Conservation (phyloP, 2,797 vertebrate species). For the Dermochelys coriacea region DNA sequence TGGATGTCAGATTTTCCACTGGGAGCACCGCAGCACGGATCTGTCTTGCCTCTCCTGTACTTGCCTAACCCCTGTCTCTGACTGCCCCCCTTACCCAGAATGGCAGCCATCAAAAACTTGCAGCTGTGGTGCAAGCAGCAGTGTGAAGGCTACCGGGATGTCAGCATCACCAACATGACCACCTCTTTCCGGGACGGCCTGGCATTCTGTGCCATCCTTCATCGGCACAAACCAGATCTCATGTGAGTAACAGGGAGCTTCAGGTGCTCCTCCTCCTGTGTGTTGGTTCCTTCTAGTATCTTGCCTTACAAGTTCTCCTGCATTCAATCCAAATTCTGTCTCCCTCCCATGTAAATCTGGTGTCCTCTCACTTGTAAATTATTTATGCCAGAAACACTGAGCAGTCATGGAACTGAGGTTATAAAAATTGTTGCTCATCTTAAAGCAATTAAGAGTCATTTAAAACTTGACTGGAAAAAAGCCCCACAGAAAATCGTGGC, state of each 20-base stretch:
- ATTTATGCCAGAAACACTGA: background rate
- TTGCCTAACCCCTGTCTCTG: background rate
- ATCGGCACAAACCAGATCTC: slow-evolving; percentile 94
- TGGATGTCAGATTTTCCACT: background rate
- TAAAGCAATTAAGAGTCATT: background rate
- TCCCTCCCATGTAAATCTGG: background rate
- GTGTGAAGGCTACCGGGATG: slow-evolving; percentile 92
- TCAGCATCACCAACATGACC: slow-evolving; percentile 95
- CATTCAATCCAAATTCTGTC: background rate
- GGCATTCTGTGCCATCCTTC: slow-evolving; percentile 97
- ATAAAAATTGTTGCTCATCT: background rate
- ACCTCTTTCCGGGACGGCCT: slow-evolving; percentile 95
- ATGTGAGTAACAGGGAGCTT: slow-evolving; percentile 86
- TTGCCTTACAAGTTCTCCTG: background rate
- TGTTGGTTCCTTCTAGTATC: background rate
- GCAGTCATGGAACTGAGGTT: background rate
- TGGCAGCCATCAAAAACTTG: slow-evolving; percentile 94
- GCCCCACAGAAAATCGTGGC: background rate
- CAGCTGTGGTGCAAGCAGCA: slow-evolving; percentile 94
- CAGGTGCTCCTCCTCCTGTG: too few species aligned
- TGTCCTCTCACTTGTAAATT: background rate
- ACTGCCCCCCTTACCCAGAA: slow-evolving; percentile 44
- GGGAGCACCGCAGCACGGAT: background rate
- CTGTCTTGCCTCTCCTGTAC: background rate
- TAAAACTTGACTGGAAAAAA: background rate